These are phyloP conservation scores for Ectemnius continuus DNA, from an alignment of 2,888 invertebrate species.

Conservation along the genomic window DNA sequence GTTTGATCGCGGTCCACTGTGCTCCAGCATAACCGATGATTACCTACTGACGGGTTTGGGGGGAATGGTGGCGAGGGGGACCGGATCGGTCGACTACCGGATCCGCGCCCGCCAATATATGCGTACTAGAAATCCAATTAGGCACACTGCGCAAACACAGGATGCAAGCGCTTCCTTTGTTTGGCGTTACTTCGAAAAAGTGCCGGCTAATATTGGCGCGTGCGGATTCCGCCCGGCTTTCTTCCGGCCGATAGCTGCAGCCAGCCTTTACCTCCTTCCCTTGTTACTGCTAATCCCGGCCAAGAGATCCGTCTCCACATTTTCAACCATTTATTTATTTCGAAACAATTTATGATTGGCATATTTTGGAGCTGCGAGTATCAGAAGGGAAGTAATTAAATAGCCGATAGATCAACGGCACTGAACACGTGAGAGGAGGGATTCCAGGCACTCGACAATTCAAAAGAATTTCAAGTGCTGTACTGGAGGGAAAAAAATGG, in stretches of 20 bases:
- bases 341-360: too few relatives aligned
- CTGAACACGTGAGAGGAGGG: too few relatives aligned
- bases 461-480: not conserved
- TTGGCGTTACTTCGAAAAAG: conserved; percentile 63
- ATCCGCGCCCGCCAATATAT: conserved; percentile 12
- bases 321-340: too few relatives aligned
- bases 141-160: conserved; percentile 64
- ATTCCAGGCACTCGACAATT: not conserved
- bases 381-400: too few relatives aligned
- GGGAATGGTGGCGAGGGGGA: not conserved
- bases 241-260: not conserved
- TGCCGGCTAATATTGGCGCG: conserved; percentile 69
- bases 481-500: not conserved
- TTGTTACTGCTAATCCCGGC: too few relatives aligned
- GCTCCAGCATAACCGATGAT: conserved; percentile 23
- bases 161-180: conserved; percentile 67
- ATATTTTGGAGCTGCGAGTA: too few relatives aligned
- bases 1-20: conserved; percentile 15
- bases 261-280: not conserved
- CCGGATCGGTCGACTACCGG: not conserved
- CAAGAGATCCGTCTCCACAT: too few relatives aligned
- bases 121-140: conserved; percentile 69
- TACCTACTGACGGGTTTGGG: conserved; percentile 10
- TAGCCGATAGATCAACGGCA: too few relatives aligned
- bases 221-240: conserved; percentile 37